A percentile compares a stretch with the other conserved stretches of the same genome.
These are phyloP conservation scores for Halichoerus grypus DNA, from an alignment of 2,113 vertebrate species.

Conservation along the genomic window DNA sequence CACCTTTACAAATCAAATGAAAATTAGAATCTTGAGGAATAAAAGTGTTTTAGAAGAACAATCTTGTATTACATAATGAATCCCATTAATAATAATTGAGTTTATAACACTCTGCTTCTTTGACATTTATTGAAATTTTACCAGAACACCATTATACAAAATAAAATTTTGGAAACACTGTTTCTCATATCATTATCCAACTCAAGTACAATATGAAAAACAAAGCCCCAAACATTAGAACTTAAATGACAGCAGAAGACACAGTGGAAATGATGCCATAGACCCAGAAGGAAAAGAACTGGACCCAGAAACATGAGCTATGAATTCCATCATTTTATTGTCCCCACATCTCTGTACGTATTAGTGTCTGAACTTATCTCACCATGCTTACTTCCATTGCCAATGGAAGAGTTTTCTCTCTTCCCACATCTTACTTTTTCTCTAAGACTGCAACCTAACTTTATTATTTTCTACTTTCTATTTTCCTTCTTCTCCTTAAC, in stretches of 20 bases:
- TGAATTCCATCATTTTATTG: not conserved
- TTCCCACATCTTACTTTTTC: not conserved
- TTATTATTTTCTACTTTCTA: not conserved
- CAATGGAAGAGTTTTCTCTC: not conserved
- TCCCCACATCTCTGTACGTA: not conserved
- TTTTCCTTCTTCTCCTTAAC: not conserved
- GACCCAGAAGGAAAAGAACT: not conserved
- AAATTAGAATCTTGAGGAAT: not conserved
- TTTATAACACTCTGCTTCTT: not conserved
- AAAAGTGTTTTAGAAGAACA: not conserved
- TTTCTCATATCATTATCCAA: conserved; percentile 9
- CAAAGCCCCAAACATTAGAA: not conserved
- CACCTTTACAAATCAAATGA: conserved; percentile 25
- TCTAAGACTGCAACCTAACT: not conserved
- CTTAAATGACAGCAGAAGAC: not conserved
- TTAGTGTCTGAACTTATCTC: not conserved
- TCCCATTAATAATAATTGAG: not conserved
- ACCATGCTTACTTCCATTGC: not conserved
- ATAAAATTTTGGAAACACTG: conserved; percentile 4
- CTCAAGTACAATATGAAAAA: not conserved
- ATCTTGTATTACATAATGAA: not conserved
- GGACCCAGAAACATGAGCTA: not conserved
- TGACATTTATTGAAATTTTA: conserved; percentile 40
- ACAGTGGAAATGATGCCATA: not conserved
- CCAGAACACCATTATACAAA: conserved; percentile 7